Evolutionary conservation across 2,797 vertebrate species (phyloP).

Genomic region (Galaxias olidus): DNA sequence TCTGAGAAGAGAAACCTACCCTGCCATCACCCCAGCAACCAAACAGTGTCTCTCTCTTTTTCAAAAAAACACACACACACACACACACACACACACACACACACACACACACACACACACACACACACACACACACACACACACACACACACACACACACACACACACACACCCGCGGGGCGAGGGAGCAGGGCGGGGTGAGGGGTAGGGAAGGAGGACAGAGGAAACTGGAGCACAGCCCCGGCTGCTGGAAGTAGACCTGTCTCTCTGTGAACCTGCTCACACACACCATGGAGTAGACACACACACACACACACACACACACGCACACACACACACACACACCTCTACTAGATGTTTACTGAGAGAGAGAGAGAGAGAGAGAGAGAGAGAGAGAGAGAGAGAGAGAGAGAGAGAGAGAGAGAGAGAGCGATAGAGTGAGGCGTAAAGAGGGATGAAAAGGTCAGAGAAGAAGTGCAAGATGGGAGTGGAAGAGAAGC

Average conservation of each 20-base stretch:
- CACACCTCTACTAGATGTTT: too few relatives aligned
- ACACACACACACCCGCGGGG: conserved; percentile 63
- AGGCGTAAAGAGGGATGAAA: conserved; percentile 41
- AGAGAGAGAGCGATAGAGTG: conserved; percentile 23
- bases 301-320: conserved; percentile 16
- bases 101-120: conserved; percentile 8
- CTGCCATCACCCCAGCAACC: conserved; percentile 77
- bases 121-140: conserved; percentile 28
- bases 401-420: conserved; percentile 27
- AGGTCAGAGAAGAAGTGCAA: neutral
- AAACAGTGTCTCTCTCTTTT: conserved; percentile 22
- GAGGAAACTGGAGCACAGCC: too few relatives aligned
- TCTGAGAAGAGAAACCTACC: conserved; percentile 73
- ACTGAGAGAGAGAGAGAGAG: neutral
- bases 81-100: conserved; percentile 10
- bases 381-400: conserved; percentile 2
- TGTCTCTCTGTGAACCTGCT: conserved; percentile 46
- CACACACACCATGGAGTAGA: conserved; percentile 31
- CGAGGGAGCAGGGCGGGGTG: conserved; percentile 13
- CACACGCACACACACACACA: conserved; percentile 15
- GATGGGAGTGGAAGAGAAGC: conserved; percentile 22
- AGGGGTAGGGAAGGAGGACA: neutral
- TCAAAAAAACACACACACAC: conserved; percentile 1
- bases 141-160: conserved; percentile 47
- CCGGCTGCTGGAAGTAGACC: neutral